Evolutionary conservation across 2,797 vertebrate genomes (phyloP), one percentile per base, ranked within the genome.

Genomic region (Antennarius maculatus): DNA sequence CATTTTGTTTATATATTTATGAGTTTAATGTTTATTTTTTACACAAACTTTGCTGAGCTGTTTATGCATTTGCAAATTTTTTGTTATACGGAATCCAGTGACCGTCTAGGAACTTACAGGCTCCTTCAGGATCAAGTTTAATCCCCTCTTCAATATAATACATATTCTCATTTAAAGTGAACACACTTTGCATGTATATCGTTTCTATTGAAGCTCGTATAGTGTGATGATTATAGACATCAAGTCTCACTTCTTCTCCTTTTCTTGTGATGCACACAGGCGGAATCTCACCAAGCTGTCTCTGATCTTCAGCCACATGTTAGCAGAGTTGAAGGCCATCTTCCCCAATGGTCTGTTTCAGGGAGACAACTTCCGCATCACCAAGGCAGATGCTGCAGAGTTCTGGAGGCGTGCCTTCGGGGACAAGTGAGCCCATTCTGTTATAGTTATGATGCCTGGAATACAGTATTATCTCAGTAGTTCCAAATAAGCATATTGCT

Each of bases 231-330:
- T 27, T n/a, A 43, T 31, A 10, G 15, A 45, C 7, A 1, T 46
- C n/a, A 69, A 58, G 17, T 56, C 69, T 82, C 60, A 61, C 57
- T 15, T 46, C 17, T 8, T 61, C 0, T 28, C 23, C 9, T 52
- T 7, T 54, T 0, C 45, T 56, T 27, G 42, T 67, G 8, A 39
- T n/a, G 49, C 69, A 51, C 13, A 51, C 88, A 99, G 97, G 82
- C 89, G 97, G 74, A 98, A 98, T 92, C 89, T 99, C 85, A 99
- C 97, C 23, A 99, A 99, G 83, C 76, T 99, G 58, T 99, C 97
- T 16, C 87, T 99, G 84, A 98, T 99, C 90, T 99, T 98, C 94
- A 99, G 97, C 87, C 97, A 99, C 86, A 99, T 99, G 97, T 91
- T 99, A 86, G 97, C 97, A 6, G 97, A 99, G 70, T 92, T 99